phyloP scores from a whole-genome alignment of 92 coral and sea anemone genomes.

The Muricea muricata region DNA sequence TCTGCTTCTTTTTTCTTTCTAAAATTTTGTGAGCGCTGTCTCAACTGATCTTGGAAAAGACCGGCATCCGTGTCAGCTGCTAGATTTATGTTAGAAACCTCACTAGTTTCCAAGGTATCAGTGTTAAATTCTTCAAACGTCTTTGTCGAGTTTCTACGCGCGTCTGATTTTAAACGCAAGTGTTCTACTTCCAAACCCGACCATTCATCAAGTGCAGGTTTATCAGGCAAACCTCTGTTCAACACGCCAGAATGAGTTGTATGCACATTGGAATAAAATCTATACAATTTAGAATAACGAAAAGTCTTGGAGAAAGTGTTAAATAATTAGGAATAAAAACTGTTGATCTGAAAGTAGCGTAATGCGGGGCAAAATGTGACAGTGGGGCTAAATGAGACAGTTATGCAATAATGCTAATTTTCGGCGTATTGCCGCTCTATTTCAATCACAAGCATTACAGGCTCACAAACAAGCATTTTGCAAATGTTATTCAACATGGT shows the following conservation, averaged over 20 bases:
- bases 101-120: background rate
- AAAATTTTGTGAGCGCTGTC: conserved; percentile 3
- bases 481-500: no score
- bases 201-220: background rate
- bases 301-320: no score
- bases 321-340: no score
- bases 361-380: no score
- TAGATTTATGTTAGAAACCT: background rate
- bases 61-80: conserved; percentile 27
- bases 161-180: background rate
- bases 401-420: no score
- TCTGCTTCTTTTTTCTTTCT: background rate
- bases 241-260: background rate
- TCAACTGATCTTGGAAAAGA: conserved; percentile 29
- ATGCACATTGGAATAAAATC: background rate
- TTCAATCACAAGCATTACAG: no score
- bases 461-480: no score
- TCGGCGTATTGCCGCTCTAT: no score
- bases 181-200: conserved; percentile 14
- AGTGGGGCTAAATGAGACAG: no score
- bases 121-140: background rate
- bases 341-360: no score
- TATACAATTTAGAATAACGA: no score
- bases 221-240: background rate
- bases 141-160: background rate